Percentiles rank a stretch among this genome's conserved stretches.
Conservation (phyloP, 2,797 vertebrate genomes). For the Galagoides demidoff region DNA sequence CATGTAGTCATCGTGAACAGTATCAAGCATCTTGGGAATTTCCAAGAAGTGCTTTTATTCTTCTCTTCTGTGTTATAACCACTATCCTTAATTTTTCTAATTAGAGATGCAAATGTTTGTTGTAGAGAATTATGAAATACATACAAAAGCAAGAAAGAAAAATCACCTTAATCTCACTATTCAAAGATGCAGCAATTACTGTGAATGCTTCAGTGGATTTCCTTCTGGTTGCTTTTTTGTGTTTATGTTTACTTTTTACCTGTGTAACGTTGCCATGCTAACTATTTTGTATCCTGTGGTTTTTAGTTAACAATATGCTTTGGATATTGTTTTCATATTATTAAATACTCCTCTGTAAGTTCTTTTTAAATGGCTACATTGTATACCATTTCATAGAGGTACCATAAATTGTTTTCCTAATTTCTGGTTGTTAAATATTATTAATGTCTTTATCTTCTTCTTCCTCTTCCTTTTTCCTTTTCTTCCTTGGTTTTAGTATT, state of each 20-base stretch:
- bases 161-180: not conserved
- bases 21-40: not conserved
- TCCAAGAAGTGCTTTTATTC: not conserved
- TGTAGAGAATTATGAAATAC: slow-evolving; percentile 2
- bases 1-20: not conserved
- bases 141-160: not conserved
- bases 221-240: not conserved
- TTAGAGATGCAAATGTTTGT: not conserved
- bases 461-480: not conserved
- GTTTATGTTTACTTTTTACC: not conserved
- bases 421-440: slow-evolving; percentile 36
- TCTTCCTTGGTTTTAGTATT: not conserved
- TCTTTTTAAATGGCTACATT: not conserved
- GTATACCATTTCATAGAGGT: slow-evolving; percentile 4
- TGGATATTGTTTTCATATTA: not conserved
- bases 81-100: not conserved
- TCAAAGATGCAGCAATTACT: slow-evolving; percentile 16
- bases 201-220: not conserved
- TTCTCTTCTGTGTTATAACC: not conserved
- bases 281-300: not conserved
- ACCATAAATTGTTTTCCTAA: not conserved
- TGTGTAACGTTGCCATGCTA: not conserved
- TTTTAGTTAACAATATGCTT: not conserved
- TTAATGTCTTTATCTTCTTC: not conserved
- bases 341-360: not conserved